Evolutionary conservation across 2,113 vertebrate species (phyloP).

Genomic region (Phylloscopus whistleri): DNA sequence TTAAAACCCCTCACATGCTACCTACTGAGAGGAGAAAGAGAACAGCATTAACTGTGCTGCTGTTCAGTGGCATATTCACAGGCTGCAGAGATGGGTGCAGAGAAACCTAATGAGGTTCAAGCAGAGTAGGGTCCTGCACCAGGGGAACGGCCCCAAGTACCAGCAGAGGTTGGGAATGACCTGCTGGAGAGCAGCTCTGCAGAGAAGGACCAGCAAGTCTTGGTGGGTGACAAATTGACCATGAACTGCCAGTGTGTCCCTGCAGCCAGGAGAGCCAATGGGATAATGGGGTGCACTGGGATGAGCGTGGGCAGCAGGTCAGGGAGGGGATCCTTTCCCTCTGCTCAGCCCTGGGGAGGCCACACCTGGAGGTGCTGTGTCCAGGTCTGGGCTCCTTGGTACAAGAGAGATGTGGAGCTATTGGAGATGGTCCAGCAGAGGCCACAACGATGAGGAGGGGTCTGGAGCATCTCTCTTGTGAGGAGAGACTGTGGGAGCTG

Average conservation of each 20-base stretch:
- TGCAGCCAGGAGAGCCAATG: background rate
- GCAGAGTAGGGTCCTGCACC: background rate
- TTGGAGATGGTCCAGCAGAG: background rate
- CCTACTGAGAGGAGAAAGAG: background rate
- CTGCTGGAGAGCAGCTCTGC: background rate
- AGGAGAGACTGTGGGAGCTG: fast-evolving
- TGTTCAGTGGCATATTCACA: background rate
- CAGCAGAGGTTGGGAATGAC: fast-evolving
- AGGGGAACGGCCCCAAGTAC: background rate
- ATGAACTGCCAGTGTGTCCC: background rate
- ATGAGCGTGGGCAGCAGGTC: background rate
- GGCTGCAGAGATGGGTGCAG: background rate
- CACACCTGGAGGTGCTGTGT: background rate
- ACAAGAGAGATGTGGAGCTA: background rate
- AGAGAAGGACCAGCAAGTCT: background rate
- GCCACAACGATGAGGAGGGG: background rate
- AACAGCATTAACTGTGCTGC: background rate
- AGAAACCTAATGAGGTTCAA: background rate
- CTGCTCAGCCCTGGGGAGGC: background rate
- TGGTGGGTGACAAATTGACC: background rate
- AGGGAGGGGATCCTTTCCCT: background rate
- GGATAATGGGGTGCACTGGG: too few species aligned
- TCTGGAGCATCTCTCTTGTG: background rate
- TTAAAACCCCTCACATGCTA: background rate
- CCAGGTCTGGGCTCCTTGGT: background rate